Conservation (phyloP, 2,113 vertebrate species). For the Oryzias melastigma region DNA sequence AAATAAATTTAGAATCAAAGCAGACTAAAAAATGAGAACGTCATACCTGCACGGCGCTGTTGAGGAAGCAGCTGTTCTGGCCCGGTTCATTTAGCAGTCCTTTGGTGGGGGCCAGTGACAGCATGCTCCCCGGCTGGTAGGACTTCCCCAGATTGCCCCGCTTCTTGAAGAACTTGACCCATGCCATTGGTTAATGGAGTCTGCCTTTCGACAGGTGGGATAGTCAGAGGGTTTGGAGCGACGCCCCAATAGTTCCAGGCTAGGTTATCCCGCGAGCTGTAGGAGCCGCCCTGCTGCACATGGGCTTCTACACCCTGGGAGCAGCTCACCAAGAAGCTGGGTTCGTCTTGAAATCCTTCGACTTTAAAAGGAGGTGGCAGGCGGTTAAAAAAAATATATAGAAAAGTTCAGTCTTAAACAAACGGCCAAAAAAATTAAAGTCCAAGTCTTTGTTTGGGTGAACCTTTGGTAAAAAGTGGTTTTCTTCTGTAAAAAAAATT, state of each 20-base stretch:
- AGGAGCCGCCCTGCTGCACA: conserved; percentile 59
- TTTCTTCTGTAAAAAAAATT: conserved; percentile 14
- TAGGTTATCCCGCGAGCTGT: conserved; percentile 68
- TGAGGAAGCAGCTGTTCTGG: conserved; percentile 98
- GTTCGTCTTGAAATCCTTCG: background rate
- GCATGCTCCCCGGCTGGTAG: conserved; percentile 93
- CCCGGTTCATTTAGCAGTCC: conserved; percentile 95
- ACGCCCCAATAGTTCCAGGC: conserved; percentile 39
- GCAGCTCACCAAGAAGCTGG: conserved; percentile 30
- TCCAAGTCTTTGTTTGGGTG: conserved; percentile 43
- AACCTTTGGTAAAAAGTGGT: conserved; percentile 25
- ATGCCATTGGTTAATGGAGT: conserved; percentile 85
- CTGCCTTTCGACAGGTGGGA: conserved; percentile 41
- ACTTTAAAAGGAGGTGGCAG: background rate
- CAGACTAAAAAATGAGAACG: background rate
- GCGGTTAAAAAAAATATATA: background rate
- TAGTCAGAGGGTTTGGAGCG: conserved; percentile 18
- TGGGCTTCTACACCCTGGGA: conserved; percentile 53
- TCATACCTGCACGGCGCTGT: conserved; percentile 96
- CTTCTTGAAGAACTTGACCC: conserved; percentile 92
- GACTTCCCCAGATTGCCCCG: conserved; percentile 90
- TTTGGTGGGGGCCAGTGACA: conserved; percentile 94
- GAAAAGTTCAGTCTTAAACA: background rate
- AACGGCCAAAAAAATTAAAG: conserved; percentile 20
- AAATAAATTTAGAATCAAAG: background rate